Base-by-base conservation (phyloP, 2,113 vertebrate genomes). In the Sinocyclocheilus maitianheensis region DNA sequence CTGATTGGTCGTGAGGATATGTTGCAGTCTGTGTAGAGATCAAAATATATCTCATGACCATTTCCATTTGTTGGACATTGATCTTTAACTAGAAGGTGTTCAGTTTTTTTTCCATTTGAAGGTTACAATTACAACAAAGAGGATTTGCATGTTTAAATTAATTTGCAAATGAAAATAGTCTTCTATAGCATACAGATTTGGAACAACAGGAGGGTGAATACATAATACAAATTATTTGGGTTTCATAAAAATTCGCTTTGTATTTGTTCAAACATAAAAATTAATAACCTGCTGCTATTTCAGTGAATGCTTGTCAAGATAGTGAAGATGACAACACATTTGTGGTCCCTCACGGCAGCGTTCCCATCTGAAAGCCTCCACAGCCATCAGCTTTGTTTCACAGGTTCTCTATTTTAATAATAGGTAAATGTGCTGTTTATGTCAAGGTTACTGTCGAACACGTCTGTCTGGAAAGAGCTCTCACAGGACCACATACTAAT, bases 1-100 rank as follows among this genome's bases (percentile, higher is more conserved):
- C 83, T 89, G 91, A 94, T 90, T 63, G 89, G 78, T 51, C 86
- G 89, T 63, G 92, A 93, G 7, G 91, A 89, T 92, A 94, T 93
- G 89, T 20, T 83, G 75, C 75, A 77, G 81, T 89, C 78, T 88
- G 72, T 88, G 72, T 65, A 88, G 77, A 67, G 26, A 76, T 11
- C 51, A 53, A 46, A 46, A 67, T 16, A 40, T 12, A 58, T 37
- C 10, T 48, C 7, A 40, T 30, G n/a, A 20, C 3, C 65, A 22
- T 22, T 72, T 72, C 16, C 60, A 63, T 24, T 63, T 20, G 14
- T 72, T 34, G 46, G 14, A 30, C 8, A 40, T 40, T 40, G 67
- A 55, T 55, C 53, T 55, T 55, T 55, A 14, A 53, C 51, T 53
- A 71, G 67, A 34, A n/a, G 37, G 20, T 40, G 37, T 72, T 40